phyloP scores from a whole-genome alignment of 1,140 invertebrate species.

The Dendrolimus kikuchii region DNA sequence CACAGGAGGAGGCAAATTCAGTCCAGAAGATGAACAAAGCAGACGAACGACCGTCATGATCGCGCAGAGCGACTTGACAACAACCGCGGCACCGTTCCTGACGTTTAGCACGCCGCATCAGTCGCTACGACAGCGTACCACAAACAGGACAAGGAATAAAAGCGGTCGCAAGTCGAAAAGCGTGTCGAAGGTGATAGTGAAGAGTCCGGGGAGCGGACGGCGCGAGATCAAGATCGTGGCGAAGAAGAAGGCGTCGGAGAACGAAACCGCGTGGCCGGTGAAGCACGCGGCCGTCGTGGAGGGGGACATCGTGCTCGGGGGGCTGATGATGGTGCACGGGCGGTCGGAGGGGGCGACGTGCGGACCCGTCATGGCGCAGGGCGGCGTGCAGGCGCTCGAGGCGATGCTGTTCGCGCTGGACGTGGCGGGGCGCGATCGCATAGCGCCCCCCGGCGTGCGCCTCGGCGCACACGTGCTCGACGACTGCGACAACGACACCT shows the following conservation, averaged over 20 bases:
- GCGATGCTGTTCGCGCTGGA: constrained; percentile 95
- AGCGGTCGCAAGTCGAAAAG: neutral
- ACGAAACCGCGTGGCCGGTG: constrained; percentile 80
- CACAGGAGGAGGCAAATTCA: too few species aligned
- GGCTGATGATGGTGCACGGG: constrained; percentile 95
- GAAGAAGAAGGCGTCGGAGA: constrained; percentile 38
- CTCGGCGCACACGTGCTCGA: constrained; percentile 93
- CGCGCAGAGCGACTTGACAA: too few species aligned
- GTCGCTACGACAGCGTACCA: neutral
- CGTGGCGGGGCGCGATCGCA: constrained; percentile 31
- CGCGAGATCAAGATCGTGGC: constrained; percentile 8
- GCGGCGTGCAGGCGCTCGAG: constrained; percentile 92
- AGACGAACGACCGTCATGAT: too few species aligned
- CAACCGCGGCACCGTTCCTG: too few species aligned
- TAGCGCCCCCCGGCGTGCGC: constrained; percentile 79
- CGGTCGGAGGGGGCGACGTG: constrained; percentile 87
- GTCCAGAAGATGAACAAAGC: too few species aligned
- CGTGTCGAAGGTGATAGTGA: neutral
- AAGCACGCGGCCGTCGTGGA: constrained; percentile 88
- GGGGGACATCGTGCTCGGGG: constrained; percentile 89
- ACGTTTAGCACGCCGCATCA: too few species aligned
- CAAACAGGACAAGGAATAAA: neutral
- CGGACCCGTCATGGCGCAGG: constrained; percentile 95
- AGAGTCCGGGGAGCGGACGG: neutral
- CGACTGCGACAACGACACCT: constrained; percentile 97